Base-by-base conservation (phyloP, 1,140 invertebrate species). In the Antheraea mylitta region DNA sequence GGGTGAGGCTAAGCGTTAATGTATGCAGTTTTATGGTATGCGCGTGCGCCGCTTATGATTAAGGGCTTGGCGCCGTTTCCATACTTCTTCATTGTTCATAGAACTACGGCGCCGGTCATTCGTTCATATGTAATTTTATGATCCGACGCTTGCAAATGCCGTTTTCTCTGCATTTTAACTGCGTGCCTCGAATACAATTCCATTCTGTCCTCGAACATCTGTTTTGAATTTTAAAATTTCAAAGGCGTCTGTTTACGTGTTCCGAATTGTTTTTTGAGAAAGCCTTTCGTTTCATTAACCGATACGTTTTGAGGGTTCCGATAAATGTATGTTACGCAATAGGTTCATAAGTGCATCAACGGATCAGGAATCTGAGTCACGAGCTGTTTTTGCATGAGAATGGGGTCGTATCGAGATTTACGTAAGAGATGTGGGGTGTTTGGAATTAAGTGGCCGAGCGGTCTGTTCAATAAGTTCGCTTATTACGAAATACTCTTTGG, bases 21-120 rank as follows among this genome's bases (percentile, higher is more conserved):
- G 70, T 63, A 70, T 71, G 67, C 67, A 71, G 71, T 69, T 75
- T 72, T 77, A 80, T 75, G 73, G 70, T 38, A 53, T n/a, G 70
- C 75, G 70, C 74, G 79, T 87, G 79, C 80, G 72, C 78, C 71
- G 80, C 79, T 85, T 90, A 87, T 90, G 85, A 87, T 82, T 74
- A 72, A 77, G 72, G 70, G 77, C 78, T 83, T 80, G 85, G 81
- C 84, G 85, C 81, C 85, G 82, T 82, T 85, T 82, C 74, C 83
- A 86, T 84, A 79, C 78, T 74, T 79, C 83, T 88, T 86, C 79
- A 90, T 90, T 89, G 85, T 90, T 89, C 84, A 87, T 82, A 89
- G 87, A 89, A 86, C 79, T 80, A 75, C 81, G 88, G 85, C 88
- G 86, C 86, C 86, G 73, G 64, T 71, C 74, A 84, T 81, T 80